Percentiles rank a stretch among this genome's conserved stretches.
phyloP scores from a whole-genome alignment of 2,888 invertebrate genomes.

The Periphyllus acericola region DNA sequence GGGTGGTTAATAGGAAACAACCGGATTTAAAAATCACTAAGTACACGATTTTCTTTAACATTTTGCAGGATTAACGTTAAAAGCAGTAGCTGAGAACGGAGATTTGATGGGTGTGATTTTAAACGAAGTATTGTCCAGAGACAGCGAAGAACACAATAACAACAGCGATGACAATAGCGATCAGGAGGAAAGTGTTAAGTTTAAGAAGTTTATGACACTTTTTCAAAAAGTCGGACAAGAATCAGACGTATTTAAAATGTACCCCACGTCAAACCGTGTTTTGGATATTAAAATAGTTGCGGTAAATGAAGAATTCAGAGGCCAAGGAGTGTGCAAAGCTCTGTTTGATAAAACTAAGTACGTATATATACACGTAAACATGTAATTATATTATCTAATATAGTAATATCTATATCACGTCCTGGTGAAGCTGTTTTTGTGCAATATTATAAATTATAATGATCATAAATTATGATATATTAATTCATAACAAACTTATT shows the following conservation, averaged over 20 bases:
- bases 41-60: no score
- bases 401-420: no score
- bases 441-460: no score
- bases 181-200: constrained; percentile 70
- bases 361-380: constrained; percentile 66
- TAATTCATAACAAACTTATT: no score
- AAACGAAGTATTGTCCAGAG: constrained; percentile 68
- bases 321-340: constrained; percentile 75
- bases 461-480: no score
- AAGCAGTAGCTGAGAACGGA: constrained; percentile 72
- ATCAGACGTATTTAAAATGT: constrained; percentile 72
- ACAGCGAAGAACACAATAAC: constrained; percentile 68
- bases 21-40: no score
- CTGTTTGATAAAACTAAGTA: constrained; percentile 75
- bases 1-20: no score
- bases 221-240: constrained; percentile 72
- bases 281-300: constrained; percentile 76
- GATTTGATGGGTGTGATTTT: constrained; percentile 72
- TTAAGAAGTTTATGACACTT: constrained; percentile 74
- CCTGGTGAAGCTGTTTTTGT: no score
- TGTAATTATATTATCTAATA: no score
- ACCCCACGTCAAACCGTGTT: constrained; percentile 70
- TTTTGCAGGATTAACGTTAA: constrained; percentile 70
- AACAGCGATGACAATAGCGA: constrained; percentile 70
- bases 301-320: constrained; percentile 75